Percentiles rank a stretch among this genome's conserved stretches.
These are phyloP conservation scores for Belonocnema kinseyi DNA, from an alignment of 1,140 invertebrate genomes.

Conservation along the genomic window DNA sequence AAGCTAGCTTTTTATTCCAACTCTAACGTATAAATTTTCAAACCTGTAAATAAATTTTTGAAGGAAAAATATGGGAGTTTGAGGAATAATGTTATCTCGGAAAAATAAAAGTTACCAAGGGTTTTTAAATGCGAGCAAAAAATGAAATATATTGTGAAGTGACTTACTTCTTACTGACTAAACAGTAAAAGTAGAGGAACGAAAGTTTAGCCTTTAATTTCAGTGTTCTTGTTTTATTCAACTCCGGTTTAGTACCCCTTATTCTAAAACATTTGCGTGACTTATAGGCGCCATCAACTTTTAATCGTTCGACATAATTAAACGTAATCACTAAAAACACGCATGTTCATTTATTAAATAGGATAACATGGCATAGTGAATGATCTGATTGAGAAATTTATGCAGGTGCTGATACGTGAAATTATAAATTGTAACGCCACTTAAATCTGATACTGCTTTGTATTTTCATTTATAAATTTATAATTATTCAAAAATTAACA, in stretches of 20 bases:
- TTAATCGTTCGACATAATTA: slow-evolving; percentile 5
- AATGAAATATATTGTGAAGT: slow-evolving; percentile 2
- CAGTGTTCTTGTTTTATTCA: not conserved
- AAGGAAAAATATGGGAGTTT: not conserved
- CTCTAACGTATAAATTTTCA: too few relatives aligned
- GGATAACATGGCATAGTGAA: not conserved
- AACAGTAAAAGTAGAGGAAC: not conserved
- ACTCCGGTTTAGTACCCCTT: not conserved
- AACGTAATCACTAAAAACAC: not conserved
- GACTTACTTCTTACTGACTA: slow-evolving; percentile 6
- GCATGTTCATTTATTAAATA: slow-evolving; percentile 23
- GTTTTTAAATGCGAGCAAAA: not conserved
- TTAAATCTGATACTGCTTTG: not conserved
- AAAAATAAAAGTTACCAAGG: not conserved
- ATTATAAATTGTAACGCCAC: slow-evolving; percentile 4
- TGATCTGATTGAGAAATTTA: not conserved
- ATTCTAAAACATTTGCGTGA: slow-evolving; percentile 4
- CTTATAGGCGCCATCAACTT: not conserved
- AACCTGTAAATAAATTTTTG: not conserved
- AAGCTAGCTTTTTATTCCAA: too few relatives aligned
- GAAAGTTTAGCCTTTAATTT: not conserved
- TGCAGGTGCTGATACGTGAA: slow-evolving; percentile 1
- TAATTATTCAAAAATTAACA: too few relatives aligned
- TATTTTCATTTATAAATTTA: not conserved
- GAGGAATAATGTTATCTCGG: slow-evolving; percentile 4